These are phyloP conservation scores for Setophaga petechia DNA, from an alignment of 2,113 vertebrate genomes.

Conservation along the genomic window DNA sequence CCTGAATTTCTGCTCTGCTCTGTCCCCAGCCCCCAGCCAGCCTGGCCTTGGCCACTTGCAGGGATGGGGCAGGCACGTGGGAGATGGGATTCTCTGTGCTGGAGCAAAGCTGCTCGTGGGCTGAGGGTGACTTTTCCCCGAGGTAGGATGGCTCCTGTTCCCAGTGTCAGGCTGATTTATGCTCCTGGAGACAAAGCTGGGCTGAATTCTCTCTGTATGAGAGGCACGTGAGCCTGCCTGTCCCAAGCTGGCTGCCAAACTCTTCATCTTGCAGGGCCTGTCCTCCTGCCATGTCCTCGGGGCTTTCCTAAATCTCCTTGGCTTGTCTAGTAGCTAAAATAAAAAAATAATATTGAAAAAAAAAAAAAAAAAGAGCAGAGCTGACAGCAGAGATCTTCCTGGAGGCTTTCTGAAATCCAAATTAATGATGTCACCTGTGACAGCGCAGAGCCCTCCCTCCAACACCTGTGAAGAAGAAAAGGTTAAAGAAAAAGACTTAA, in stretches of 20 bases:
- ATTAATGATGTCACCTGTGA: not conserved
- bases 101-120: not conserved
- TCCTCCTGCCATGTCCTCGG: not conserved
- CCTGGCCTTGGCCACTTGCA: not conserved
- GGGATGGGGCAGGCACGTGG: not conserved
- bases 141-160: not conserved
- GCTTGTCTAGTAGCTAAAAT: not conserved
- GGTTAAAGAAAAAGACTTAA: not conserved
- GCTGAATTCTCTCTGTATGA: not conserved
- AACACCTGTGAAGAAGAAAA: not conserved
- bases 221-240: not conserved
- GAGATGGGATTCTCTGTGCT: rapidly evolving
- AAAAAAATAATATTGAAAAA: not conserved
- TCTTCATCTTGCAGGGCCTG: not conserved
- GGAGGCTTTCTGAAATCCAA: not conserved
- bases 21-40: not conserved
- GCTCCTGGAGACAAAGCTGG: not conserved
- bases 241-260: not conserved
- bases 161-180: not conserved
- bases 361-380: not conserved
- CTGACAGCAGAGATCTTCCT: not conserved
- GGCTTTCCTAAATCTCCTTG: constrained; percentile 2
- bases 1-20: not conserved
- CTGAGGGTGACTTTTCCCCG: not conserved
- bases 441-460: not conserved